Evolutionary conservation across 2,888 invertebrate genomes (phyloP), one percentile per base, ranked within the genome.

Genomic region (Nowickia ferox): DNA sequence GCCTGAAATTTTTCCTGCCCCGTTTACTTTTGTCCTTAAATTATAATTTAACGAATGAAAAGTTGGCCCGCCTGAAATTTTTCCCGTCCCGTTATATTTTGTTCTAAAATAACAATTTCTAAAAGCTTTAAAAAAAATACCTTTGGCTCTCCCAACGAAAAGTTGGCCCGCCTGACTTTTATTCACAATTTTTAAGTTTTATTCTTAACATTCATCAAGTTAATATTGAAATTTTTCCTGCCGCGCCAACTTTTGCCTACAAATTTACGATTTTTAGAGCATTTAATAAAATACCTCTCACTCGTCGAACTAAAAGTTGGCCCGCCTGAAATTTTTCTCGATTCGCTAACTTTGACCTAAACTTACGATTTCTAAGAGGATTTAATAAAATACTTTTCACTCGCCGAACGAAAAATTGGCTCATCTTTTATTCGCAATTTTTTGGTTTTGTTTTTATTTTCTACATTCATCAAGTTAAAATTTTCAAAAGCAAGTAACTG

Each of bases 81-180:
- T n/a, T 51, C n/a, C 19, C 15, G 11, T 1, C n/a, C 40, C 8
- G n/a, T n/a, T 30, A 1, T 4, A 30, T 1, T 19, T 3, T 69
- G 55, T n/a, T n/a, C n/a, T n/a, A n/a, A n/a, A n/a, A n/a, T n/a
- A n/a, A n/a, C n/a, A n/a, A n/a, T n/a, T n/a, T n/a, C n/a, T n/a
- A n/a, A n/a, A n/a, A n/a, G n/a, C n/a, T n/a, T n/a, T n/a, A n/a
- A n/a, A n/a, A n/a, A n/a, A n/a, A n/a, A n/a, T n/a, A n/a, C n/a
- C n/a, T n/a, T n/a, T n/a, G n/a, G n/a, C n/a, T n/a, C n/a, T n/a
- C 11, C 4, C 2, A 30, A 30, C 9, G 15, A 42, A 42, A 61
- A 61, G 9, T 10, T 17, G 61, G 61, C 68, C 69, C 53, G 53
- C 69, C 69, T 55, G 30, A n/a, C n/a, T n/a, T n/a, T n/a, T n/a